These are phyloP conservation scores for Acrobasis suavella DNA, from an alignment of 2,888 invertebrate genomes.

Conservation along the genomic window DNA sequence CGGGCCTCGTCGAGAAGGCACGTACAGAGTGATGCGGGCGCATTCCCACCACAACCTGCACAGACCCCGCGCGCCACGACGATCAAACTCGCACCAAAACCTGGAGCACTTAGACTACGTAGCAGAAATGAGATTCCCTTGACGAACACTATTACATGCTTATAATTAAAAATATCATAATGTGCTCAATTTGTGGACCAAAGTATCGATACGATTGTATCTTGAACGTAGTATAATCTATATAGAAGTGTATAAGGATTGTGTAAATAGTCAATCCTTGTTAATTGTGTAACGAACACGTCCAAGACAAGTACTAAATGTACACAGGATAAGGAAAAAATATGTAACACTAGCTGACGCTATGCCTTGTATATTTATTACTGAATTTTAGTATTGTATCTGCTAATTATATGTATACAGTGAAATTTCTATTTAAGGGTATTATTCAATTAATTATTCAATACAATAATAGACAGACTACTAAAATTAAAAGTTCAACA, in stretches of 20 bases:
- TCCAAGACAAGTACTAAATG: too few species aligned
- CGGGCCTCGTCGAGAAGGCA: slow-evolving; percentile 73
- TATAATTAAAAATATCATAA: slow-evolving; percentile 49
- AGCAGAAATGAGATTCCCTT: slow-evolving; percentile 85
- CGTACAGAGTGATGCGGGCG: slow-evolving; percentile 78
- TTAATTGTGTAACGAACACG: not conserved
- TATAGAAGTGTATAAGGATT: slow-evolving; percentile 24
- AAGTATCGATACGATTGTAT: slow-evolving; percentile 56
- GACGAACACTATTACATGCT: slow-evolving; percentile 60
- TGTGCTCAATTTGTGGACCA: slow-evolving; percentile 80
- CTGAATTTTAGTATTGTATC: too few species aligned
- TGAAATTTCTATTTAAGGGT: not conserved
- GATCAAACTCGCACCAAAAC: slow-evolving; percentile 85
- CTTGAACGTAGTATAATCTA: slow-evolving; percentile 28
- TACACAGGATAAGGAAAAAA: too few species aligned
- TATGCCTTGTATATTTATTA: too few species aligned
- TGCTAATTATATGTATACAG: not conserved
- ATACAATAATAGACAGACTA: too few species aligned
- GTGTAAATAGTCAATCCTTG: not conserved
- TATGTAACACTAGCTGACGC: too few species aligned
- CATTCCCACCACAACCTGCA: slow-evolving; percentile 86
- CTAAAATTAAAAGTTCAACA: too few species aligned
- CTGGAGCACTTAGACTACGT: slow-evolving; percentile 84
- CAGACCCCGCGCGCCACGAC: slow-evolving; percentile 74
- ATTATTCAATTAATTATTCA: not conserved